phyloP scores from a whole-genome alignment of 2,113 vertebrate species.

The Aegypius monachus region DNA sequence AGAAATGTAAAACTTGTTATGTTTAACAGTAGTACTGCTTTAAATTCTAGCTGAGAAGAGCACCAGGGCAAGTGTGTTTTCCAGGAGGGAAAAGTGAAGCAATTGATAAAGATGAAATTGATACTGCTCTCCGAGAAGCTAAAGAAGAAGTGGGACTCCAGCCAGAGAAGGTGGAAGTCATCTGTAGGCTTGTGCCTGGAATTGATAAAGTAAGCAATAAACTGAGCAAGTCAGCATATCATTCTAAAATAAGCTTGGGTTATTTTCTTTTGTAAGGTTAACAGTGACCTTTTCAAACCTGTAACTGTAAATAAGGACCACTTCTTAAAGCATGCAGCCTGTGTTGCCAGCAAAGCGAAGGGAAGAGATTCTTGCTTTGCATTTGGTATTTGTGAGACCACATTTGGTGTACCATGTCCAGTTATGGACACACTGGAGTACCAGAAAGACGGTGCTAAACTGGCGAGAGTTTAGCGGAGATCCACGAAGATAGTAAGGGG shows the following conservation, averaged over 20 bases:
- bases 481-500: rapidly evolving
- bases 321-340: rapidly evolving
- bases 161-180: slow-evolving; percentile 79
- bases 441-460: background rate
- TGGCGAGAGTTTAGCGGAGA: background rate
- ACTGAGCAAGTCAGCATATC: background rate
- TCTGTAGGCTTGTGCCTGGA: slow-evolving; percentile 81
- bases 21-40: background rate
- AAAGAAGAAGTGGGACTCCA: slow-evolving; percentile 88
- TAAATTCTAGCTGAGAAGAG: slow-evolving; percentile 78
- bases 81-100: slow-evolving; percentile 88
- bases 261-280: background rate
- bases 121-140: slow-evolving; percentile 89
- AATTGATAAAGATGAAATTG: slow-evolving; percentile 78
- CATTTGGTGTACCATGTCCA: background rate
- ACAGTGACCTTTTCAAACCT: background rate
- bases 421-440: background rate
- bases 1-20: background rate
- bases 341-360: background rate
- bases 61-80: slow-evolving; percentile 90
- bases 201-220: slow-evolving; percentile 73
- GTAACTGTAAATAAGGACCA: rapidly evolving
- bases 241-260: background rate
- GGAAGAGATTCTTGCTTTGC: background rate
- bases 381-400: background rate